A percentile compares a stretch with the other conserved stretches of the same genome.
These are phyloP conservation scores for human DNA, from an alignment of 2,113 vertebrate genomes.

Conservation along the genomic window DNA sequence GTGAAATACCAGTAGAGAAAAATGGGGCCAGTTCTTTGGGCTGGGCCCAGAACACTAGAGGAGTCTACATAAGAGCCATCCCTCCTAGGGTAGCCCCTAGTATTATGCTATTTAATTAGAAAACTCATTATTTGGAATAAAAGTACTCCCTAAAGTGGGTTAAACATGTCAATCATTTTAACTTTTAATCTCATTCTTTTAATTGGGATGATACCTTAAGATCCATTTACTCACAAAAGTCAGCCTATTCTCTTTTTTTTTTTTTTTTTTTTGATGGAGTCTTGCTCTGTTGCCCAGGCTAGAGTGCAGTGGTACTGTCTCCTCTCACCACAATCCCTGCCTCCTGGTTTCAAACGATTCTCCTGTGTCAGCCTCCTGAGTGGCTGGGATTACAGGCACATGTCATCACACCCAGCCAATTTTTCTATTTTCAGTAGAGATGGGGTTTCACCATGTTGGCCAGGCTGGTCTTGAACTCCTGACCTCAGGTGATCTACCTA, in stretches of 20 bases:
- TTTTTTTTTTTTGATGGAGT: no score
- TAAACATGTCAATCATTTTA: not conserved
- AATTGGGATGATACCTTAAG: not conserved
- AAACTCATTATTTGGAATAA: not conserved
- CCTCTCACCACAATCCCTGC: no score
- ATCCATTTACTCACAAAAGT: not conserved
- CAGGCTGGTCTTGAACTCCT: no score
- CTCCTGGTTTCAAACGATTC: no score
- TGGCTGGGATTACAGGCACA: no score
- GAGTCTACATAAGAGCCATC: not conserved
- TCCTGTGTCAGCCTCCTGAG: no score
- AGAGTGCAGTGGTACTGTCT: no score
- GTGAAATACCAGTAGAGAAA: not conserved
- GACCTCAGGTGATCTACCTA: no score
- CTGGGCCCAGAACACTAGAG: not conserved
- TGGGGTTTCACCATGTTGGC: no score
- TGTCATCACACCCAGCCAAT: no score
- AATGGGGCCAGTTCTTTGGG: not conserved
- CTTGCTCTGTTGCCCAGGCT: no score
- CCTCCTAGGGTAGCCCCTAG: not conserved
- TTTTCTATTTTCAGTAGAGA: no score
- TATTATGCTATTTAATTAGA: not conserved
- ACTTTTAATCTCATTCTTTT: not conserved
- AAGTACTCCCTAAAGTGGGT: not conserved
- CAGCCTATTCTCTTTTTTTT: not conserved